Percentiles rank a stretch among this genome's conserved stretches.
These are phyloP conservation scores for Sebastes alutus DNA, from an alignment of 2,797 vertebrate species.

Conservation along the genomic window DNA sequence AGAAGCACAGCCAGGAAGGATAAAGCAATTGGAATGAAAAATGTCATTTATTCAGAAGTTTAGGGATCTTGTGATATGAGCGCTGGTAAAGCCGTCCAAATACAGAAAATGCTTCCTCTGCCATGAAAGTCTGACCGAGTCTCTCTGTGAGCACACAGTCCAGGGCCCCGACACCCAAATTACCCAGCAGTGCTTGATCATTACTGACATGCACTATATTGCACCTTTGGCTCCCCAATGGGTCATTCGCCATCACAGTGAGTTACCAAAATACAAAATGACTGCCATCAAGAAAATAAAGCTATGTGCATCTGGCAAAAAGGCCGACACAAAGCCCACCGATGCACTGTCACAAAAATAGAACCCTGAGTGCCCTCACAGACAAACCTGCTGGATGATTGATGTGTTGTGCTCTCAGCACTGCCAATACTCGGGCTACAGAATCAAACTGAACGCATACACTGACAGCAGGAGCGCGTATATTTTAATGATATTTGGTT, in stretches of 20 bases:
- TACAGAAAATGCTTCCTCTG: slow-evolving; percentile 9
- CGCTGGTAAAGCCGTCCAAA: neutral
- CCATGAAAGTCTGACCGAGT: neutral
- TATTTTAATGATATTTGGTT: neutral
- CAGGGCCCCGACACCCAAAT: neutral
- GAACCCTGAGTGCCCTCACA: neutral
- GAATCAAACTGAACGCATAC: neutral
- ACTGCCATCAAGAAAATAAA: slow-evolving; percentile 26
- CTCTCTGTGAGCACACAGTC: neutral
- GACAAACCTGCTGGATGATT: neutral
- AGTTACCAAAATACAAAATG: slow-evolving; percentile 36
- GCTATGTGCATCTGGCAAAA: neutral
- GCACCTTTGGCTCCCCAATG: slow-evolving; percentile 18
- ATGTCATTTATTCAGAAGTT: neutral
- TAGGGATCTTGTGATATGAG: neutral
- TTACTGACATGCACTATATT: slow-evolving; percentile 19
- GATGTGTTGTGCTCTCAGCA: neutral
- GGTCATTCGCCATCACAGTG: slow-evolving; percentile 4
- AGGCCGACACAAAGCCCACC: neutral
- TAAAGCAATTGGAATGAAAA: neutral
- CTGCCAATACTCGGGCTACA: neutral
- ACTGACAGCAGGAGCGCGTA: neutral
- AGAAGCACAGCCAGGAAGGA: neutral
- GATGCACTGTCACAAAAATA: neutral
- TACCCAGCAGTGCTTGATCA: slow-evolving; percentile 16